A percentile compares a stretch with the other conserved stretches of the same genome.
Evolutionary conservation across 2,888 invertebrate species (phyloP).

Genomic region (Lacanobia wlatinum): DNA sequence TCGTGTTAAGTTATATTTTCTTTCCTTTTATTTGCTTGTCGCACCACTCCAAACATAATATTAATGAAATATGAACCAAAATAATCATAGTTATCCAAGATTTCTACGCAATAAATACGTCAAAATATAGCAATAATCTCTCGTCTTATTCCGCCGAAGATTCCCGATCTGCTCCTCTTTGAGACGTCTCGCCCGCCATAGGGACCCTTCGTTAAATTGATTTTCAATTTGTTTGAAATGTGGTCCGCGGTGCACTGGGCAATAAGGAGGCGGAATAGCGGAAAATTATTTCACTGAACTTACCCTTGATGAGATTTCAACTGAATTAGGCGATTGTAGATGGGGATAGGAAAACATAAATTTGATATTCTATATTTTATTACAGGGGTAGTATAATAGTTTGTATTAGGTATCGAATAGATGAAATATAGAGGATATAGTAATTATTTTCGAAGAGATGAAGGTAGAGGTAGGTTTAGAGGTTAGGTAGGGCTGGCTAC

Average conservation of each 20-base stretch:
- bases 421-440: conserved; percentile 3
- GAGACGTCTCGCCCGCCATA: conserved; percentile 76
- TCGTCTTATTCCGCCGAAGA: conserved; percentile 17
- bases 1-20: not conserved
- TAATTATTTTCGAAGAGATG: too few relatives aligned
- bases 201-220: conserved; percentile 87
- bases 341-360: conserved; percentile 54
- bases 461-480: too few relatives aligned
- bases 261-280: conserved; percentile 86
- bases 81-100: not conserved
- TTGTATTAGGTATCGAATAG: conserved; percentile 6
- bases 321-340: conserved; percentile 74
- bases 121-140: conserved; percentile 22
- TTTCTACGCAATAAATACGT: not conserved
- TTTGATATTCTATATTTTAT: conserved; percentile 64
- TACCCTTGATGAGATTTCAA: conserved; percentile 83
- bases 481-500: too few relatives aligned
- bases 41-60: not conserved
- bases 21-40: not conserved
- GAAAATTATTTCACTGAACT: conserved; percentile 86
- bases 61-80: not conserved
- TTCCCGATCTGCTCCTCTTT: conserved; percentile 65
- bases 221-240: conserved; percentile 90
- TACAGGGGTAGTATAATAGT: conserved; percentile 25
- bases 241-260: conserved; percentile 86